Conservation (phyloP, 2,797 vertebrate species). For the Erithacus rubecula region DNA sequence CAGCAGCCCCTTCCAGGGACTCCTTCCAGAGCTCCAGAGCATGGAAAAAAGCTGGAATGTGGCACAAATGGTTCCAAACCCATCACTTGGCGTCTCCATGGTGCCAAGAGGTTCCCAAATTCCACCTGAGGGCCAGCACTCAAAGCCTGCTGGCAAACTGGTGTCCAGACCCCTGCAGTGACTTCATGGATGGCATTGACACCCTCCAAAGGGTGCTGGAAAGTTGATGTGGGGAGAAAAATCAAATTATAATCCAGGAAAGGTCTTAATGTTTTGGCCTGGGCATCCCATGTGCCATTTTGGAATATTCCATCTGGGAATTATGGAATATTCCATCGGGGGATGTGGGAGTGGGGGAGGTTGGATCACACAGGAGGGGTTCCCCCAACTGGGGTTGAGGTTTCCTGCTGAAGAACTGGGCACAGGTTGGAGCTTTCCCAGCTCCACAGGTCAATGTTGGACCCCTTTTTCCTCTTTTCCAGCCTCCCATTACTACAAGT, state of each 20-base stretch:
- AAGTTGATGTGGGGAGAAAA: not conserved
- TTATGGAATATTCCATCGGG: not conserved
- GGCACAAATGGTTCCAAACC: not conserved
- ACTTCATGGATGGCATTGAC: not conserved
- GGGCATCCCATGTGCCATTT: accelerated
- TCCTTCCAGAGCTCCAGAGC: not conserved
- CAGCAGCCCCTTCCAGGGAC: accelerated
- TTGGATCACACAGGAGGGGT: not conserved
- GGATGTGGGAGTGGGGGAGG: not conserved
- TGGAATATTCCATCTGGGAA: too few species aligned
- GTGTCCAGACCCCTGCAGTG: not conserved
- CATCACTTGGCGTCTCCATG: accelerated
- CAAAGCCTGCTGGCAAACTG: not conserved
- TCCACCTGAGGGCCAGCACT: accelerated
- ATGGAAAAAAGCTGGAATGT: accelerated
- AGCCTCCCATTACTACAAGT: constrained; percentile 99
- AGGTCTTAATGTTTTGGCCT: not conserved
- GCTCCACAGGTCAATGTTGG: not conserved
- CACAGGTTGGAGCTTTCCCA: not conserved
- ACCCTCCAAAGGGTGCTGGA: accelerated
- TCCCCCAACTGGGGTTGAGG: accelerated
- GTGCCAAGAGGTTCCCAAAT: accelerated
- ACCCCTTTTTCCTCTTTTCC: constrained; percentile 43
- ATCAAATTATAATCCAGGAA: not conserved
- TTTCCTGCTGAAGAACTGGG: not conserved